Conservation (phyloP, 2,797 vertebrate genomes). For the Octomys mimax region DNA sequence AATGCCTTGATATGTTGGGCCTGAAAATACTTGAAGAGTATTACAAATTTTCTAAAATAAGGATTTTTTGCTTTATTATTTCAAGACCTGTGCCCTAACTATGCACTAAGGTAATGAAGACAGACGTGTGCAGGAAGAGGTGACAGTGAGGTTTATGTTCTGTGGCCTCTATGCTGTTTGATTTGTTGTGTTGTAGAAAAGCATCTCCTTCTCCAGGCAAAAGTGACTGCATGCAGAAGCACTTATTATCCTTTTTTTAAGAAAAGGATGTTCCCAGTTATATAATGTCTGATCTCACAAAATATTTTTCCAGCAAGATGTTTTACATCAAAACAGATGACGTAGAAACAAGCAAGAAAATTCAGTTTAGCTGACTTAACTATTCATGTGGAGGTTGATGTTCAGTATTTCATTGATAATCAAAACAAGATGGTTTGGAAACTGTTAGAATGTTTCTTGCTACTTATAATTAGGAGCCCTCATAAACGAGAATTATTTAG, state of each 20-base stretch:
- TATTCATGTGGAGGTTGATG: background rate
- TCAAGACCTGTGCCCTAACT: background rate
- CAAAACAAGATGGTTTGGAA: background rate
- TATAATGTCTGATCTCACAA: background rate
- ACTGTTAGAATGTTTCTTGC: background rate
- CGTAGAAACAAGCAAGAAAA: background rate
- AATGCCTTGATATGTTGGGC: background rate
- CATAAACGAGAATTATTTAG: background rate
- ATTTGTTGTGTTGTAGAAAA: background rate
- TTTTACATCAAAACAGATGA: background rate
- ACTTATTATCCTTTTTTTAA: background rate
- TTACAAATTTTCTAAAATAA: conserved; percentile 19
- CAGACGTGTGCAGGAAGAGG: background rate
- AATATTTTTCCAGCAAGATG: background rate
- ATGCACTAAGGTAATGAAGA: background rate
- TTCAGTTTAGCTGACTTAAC: conserved; percentile 1
- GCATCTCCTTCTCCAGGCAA: background rate
- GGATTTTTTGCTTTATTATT: background rate
- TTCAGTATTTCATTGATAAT: conserved; percentile 34
- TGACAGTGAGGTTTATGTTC: background rate
- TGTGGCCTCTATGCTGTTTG: background rate
- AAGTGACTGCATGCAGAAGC: background rate
- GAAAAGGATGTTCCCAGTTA: background rate
- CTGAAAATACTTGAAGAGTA: conserved; percentile 19
- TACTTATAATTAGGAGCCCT: background rate